phyloP scores from a whole-genome alignment of 2,888 invertebrate genomes.

The Pristionchus arcanus region DNA sequence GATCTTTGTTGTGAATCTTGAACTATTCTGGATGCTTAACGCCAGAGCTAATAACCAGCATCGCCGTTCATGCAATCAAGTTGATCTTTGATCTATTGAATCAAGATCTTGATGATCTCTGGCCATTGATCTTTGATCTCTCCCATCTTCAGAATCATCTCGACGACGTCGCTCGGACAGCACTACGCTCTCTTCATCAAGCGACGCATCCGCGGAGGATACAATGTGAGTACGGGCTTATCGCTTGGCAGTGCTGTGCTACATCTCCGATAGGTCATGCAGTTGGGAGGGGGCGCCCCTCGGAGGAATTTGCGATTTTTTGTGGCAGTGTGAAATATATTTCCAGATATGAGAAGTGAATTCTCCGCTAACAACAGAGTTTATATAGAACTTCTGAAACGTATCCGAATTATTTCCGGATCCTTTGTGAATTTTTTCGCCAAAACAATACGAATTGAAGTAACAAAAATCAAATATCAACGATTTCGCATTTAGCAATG shows the following conservation, averaged over 20 bases:
- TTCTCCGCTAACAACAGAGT: not conserved
- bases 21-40: too few species aligned
- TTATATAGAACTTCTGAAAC: not conserved
- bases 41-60: not conserved
- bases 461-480: too few species aligned
- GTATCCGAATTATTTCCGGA: not conserved
- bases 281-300: too few species aligned
- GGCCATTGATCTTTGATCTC: constrained; percentile 8
- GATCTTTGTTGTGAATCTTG: too few species aligned
- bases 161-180: constrained; percentile 64
- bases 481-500: too few species aligned
- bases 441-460: not conserved
- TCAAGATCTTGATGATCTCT: not conserved
- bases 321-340: too few species aligned
- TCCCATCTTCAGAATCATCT: constrained; percentile 49
- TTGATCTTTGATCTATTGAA: not conserved
- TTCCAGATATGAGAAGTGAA: too few species aligned
- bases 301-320: too few species aligned
- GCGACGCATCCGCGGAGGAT: constrained; percentile 64
- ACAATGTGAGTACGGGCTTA: constrained; percentile 61
- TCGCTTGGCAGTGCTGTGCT: too few species aligned
- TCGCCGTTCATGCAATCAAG: not conserved
- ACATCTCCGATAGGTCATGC: too few species aligned
- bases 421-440: too few species aligned
- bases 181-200: constrained; percentile 61